These are phyloP conservation scores for Drosophila parabipectinata DNA, from an alignment of 1,140 invertebrate genomes.

Conservation along the genomic window DNA sequence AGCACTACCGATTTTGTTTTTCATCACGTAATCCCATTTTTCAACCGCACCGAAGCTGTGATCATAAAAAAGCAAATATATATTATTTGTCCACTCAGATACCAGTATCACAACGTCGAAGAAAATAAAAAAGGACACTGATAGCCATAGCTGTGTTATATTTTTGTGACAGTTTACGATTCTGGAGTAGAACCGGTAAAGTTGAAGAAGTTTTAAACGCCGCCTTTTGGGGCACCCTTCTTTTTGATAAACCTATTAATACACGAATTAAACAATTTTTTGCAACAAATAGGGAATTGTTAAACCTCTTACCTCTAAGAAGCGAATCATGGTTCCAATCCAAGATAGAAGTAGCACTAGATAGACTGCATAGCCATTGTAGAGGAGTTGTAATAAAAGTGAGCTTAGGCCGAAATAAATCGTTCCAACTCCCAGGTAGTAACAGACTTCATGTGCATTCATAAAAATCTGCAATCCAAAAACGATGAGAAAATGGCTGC, in stretches of 20 bases:
- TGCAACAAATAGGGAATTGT: not conserved
- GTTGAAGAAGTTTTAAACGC: not conserved
- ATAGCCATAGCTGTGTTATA: not conserved
- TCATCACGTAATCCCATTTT: not conserved
- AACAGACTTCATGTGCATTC: not conserved
- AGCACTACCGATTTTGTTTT: not conserved
- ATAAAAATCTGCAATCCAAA: not conserved
- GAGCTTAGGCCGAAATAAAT: not conserved
- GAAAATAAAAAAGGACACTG: not conserved
- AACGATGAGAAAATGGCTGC: not conserved
- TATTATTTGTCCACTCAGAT: not conserved
- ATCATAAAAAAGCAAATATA: not conserved
- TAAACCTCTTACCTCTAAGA: not conserved
- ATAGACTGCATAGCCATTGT: not conserved
- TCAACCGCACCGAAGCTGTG: not conserved
- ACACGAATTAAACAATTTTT: not conserved
- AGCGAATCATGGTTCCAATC: not conserved
- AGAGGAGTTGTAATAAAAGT: not conserved
- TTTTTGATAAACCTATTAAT: not conserved
- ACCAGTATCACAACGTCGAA: not conserved
- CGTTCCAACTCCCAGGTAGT: not conserved
- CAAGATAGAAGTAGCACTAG: not conserved
- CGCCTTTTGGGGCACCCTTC: not conserved
- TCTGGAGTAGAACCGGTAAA: not conserved
- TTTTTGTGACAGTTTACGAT: not conserved